These are phyloP conservation scores for Chouioia cunea DNA, from an alignment of 2,888 invertebrate genomes.

Conservation along the genomic window DNA sequence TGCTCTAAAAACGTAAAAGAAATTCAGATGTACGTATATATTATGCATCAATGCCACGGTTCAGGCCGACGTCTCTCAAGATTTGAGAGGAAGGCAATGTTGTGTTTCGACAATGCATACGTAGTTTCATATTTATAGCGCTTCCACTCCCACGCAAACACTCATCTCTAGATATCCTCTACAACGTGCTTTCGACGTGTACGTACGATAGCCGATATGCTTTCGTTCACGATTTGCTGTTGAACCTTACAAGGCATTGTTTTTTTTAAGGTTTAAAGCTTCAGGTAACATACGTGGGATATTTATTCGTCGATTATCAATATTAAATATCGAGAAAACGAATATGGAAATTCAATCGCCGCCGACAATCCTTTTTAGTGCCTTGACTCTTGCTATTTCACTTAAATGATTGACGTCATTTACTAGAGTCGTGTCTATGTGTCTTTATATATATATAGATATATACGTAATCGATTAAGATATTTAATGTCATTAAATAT, in stretches of 20 bases:
- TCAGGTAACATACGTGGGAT: no score
- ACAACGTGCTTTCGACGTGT: slow-evolving; percentile 12
- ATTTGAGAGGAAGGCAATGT: slow-evolving; percentile 63
- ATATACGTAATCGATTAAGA: slow-evolving; percentile 27
- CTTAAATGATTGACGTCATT: slow-evolving; percentile 34
- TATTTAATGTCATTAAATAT: slow-evolving; percentile 37
- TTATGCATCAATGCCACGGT: slow-evolving; percentile 8
- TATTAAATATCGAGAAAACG: no score
- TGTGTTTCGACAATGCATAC: slow-evolving; percentile 54
- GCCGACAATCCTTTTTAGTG: no score
- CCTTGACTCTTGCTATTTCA: slow-evolving; percentile 29
- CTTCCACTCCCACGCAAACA: slow-evolving; percentile 1
- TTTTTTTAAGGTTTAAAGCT: slow-evolving; percentile 7
- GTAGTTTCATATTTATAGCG: slow-evolving; percentile 13
- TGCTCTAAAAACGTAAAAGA: slow-evolving; percentile 64
- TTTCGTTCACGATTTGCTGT: slow-evolving; percentile 15
- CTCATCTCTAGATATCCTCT: no score
- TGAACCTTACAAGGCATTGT: slow-evolving; percentile 56
- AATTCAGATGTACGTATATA: slow-evolving; percentile 46
- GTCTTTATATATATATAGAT: slow-evolving; percentile 38
- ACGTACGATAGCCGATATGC: slow-evolving; percentile 12
- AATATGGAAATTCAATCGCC: no score
- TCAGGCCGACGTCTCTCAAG: slow-evolving; percentile 54
- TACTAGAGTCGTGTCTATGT: slow-evolving; percentile 20
- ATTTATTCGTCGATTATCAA: no score